Evolutionary conservation across 1,140 invertebrate genomes (phyloP).

Genomic region (Hypothenemus hampei): DNA sequence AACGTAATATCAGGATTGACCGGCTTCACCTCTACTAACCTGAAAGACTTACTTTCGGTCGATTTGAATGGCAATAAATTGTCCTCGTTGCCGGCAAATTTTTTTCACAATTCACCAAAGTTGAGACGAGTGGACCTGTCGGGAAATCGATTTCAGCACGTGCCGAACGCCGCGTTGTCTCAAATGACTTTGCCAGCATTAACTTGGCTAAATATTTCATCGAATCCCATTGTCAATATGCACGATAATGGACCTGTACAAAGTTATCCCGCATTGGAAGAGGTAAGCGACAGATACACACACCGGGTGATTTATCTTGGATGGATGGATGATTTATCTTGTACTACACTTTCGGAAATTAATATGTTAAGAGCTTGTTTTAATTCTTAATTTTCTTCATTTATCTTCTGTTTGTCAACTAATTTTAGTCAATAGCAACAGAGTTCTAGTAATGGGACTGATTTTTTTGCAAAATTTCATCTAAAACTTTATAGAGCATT

Average conservation of each 20-base stretch:
- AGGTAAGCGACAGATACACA: too few relatives aligned
- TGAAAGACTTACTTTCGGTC: constrained; percentile 64
- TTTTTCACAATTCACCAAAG: constrained; percentile 66
- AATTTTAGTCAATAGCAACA: too few relatives aligned
- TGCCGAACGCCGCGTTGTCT: constrained; percentile 73
- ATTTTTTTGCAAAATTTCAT: too few relatives aligned
- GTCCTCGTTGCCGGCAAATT: constrained; percentile 73
- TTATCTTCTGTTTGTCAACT: too few relatives aligned
- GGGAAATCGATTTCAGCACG: constrained; percentile 72
- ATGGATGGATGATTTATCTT: too few relatives aligned
- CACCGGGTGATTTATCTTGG: too few relatives aligned
- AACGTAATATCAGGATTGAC: constrained; percentile 71
- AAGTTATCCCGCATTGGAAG: constrained; percentile 67
- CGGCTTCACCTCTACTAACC: constrained; percentile 69
- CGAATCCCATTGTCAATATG: constrained; percentile 71
- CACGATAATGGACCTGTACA: constrained; percentile 60
- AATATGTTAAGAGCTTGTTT: too few relatives aligned
- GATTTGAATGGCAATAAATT: constrained; percentile 72
- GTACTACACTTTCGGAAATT: too few relatives aligned
- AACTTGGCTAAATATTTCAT: constrained; percentile 72
- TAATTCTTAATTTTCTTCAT: too few relatives aligned
- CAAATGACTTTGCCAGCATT: constrained; percentile 67
- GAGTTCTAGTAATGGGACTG: too few relatives aligned
- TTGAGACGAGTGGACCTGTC: constrained; percentile 74
- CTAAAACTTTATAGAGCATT: too few relatives aligned